These are phyloP conservation scores for Perognathus longimembris DNA, from an alignment of 2,113 vertebrate genomes.

Conservation along the genomic window DNA sequence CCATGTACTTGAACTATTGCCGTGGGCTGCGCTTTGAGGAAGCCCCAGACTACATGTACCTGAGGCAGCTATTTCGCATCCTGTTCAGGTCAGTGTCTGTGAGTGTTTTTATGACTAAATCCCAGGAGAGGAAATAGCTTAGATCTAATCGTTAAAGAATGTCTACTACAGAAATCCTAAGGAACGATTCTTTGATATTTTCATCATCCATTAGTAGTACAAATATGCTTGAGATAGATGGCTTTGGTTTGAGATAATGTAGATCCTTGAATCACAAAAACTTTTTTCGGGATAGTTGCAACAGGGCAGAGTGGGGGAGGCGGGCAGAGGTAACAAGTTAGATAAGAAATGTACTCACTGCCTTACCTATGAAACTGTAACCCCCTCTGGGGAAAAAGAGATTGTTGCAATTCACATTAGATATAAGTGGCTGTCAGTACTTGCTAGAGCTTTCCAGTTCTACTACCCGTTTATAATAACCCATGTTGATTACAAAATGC, in stretches of 20 bases:
- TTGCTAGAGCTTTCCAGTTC: background rate
- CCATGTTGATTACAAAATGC: background rate
- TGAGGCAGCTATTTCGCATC: conserved; percentile 99
- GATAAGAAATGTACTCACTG: too few relatives aligned
- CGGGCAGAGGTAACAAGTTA: too few relatives aligned
- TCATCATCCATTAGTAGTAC: background rate
- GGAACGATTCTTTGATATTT: background rate
- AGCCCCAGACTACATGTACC: conserved; percentile 99
- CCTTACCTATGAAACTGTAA: too few relatives aligned
- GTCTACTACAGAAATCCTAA: background rate
- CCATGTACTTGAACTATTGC: conserved; percentile 99
- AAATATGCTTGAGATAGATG: background rate
- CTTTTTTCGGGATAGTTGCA: conserved; percentile 6
- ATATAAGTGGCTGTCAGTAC: background rate
- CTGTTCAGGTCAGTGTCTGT: conserved; percentile 95
- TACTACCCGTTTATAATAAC: conserved; percentile 1
- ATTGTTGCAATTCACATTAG: conserved; percentile 6
- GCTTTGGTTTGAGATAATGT: conserved; percentile 25
- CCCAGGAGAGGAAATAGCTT: background rate
- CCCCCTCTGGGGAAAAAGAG: too few relatives aligned
- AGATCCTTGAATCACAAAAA: background rate
- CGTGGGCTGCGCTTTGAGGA: conserved; percentile 99
- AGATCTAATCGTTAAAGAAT: background rate
- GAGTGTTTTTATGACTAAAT: conserved; percentile 36
- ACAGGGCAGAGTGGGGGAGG: too few relatives aligned